Evolutionary conservation across 2,888 invertebrate species (phyloP).

Genomic region (Drosophila buzzatii): DNA sequence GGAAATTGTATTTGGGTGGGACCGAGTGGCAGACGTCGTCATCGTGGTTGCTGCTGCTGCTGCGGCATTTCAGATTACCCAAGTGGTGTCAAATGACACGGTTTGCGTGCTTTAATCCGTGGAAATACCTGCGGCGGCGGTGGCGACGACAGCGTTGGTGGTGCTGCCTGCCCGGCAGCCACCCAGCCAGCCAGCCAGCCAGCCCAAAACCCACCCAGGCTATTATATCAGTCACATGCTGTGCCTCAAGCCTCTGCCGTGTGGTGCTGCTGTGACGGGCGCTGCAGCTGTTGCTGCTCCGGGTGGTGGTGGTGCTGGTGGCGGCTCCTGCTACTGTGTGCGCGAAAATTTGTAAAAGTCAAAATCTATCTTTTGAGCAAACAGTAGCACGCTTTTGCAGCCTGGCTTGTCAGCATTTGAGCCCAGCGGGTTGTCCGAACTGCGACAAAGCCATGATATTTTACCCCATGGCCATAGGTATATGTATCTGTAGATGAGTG

Average conservation of each 20-base stretch:
- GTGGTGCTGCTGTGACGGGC: conserved; percentile 28
- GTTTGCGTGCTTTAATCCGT: conserved; percentile 80
- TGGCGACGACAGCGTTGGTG: conserved; percentile 10
- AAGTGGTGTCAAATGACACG: conserved; percentile 83
- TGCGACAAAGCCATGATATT: conserved; percentile 63
- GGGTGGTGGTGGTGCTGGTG: conserved; percentile 36
- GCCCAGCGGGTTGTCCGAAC: conserved; percentile 52
- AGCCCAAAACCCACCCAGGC: conserved; percentile 38
- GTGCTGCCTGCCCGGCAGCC: conserved; percentile 34
- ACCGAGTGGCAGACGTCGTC: conserved; percentile 34
- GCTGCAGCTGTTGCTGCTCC: conserved; percentile 21
- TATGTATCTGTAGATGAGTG: conserved; percentile 33
- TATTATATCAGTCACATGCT: conserved; percentile 80
- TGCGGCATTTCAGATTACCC: conserved; percentile 79
- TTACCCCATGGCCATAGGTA: conserved; percentile 50
- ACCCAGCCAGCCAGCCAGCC: background rate
- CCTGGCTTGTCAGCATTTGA: conserved; percentile 14
- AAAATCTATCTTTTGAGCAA: conserved; percentile 82
- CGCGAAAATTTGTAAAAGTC: conserved; percentile 82
- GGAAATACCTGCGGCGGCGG: conserved; percentile 77
- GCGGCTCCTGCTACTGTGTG: conserved; percentile 50
- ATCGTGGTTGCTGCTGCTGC: conserved; percentile 60
- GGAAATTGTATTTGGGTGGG: conserved; percentile 38
- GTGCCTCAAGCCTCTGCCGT: conserved; percentile 27
- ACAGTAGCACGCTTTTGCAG: conserved; percentile 57